These are phyloP conservation scores for Cordilura impudica DNA, from an alignment of 2,888 invertebrate genomes.

Conservation along the genomic window DNA sequence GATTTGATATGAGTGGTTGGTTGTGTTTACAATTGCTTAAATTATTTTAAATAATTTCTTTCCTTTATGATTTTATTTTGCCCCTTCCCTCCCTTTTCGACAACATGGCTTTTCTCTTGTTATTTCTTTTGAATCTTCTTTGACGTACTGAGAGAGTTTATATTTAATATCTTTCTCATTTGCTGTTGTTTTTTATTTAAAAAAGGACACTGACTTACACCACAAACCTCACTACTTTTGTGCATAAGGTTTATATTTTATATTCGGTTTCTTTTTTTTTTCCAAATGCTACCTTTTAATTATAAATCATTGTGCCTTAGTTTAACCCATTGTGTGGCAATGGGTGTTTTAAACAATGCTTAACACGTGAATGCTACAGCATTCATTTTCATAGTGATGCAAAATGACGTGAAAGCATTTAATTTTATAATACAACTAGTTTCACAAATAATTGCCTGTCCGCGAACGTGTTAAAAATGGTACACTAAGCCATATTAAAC, in stretches of 20 bases:
- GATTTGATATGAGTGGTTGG: neutral
- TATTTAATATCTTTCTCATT: neutral
- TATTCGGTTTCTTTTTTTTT: slow-evolving; percentile 16
- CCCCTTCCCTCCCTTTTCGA: neutral
- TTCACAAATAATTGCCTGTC: no score
- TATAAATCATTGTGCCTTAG: slow-evolving; percentile 55
- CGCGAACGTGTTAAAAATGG: no score
- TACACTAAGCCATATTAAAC: no score
- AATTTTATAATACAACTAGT: no score
- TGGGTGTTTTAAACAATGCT: neutral
- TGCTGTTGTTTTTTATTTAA: slow-evolving; percentile 15
- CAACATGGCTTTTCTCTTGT: slow-evolving; percentile 21
- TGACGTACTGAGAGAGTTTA: slow-evolving; percentile 2
- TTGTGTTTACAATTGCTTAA: slow-evolving; percentile 57
- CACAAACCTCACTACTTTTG: slow-evolving; percentile 35
- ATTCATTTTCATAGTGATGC: no score
- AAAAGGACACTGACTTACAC: slow-evolving; percentile 59
- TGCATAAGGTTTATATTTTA: slow-evolving; percentile 4
- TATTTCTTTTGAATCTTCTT: slow-evolving; percentile 1
- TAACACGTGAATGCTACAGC: no score
- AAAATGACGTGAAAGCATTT: no score
- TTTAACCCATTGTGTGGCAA: slow-evolving; percentile 44
- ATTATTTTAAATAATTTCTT: slow-evolving; percentile 58
- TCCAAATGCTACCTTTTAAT: slow-evolving; percentile 52
- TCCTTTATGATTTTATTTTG: slow-evolving; percentile 22